Conservation (phyloP, 1,140 invertebrate species). For the Sminthurides bifidus region DNA sequence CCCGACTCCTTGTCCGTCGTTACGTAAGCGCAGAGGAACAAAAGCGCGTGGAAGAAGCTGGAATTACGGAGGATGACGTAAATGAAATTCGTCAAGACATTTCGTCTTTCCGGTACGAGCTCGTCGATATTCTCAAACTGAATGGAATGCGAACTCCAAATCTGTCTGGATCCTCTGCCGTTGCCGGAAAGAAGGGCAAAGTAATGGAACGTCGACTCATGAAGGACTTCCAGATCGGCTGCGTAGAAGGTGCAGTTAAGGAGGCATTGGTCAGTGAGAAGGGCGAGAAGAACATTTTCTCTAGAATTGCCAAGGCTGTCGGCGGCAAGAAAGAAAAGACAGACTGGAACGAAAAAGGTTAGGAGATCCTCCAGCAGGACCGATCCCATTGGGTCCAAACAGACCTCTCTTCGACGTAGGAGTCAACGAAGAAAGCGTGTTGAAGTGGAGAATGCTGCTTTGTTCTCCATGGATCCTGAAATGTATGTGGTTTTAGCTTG, state of each 20-base stretch:
- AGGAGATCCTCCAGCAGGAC: constrained; percentile 50
- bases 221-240: constrained; percentile 81
- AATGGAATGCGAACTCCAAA: constrained; percentile 68
- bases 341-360: constrained; percentile 73
- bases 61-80: constrained; percentile 88
- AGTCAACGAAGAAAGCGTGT: constrained; percentile 34
- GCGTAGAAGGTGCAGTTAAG: constrained; percentile 67
- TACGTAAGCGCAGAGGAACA: constrained; percentile 70
- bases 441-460: constrained; percentile 42
- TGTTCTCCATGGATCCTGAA: constrained; percentile 51
- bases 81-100: constrained; percentile 94
- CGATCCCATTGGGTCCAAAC: constrained; percentile 62
- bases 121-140: constrained; percentile 71
- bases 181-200: constrained; percentile 67
- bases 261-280: constrained; percentile 50
- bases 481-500: too few species aligned
- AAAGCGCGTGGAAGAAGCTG: constrained; percentile 62
- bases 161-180: constrained; percentile 48
- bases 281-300: constrained; percentile 59
- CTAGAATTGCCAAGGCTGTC: constrained; percentile 63
- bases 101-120: constrained; percentile 66
- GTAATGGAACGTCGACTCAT: constrained; percentile 69
- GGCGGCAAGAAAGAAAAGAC: constrained; percentile 55
- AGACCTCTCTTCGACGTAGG: constrained; percentile 13
- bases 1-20: constrained; percentile 62